Conservation (phyloP, 2,888 invertebrate genomes). For the Drosophila nigritarsus region DNA sequence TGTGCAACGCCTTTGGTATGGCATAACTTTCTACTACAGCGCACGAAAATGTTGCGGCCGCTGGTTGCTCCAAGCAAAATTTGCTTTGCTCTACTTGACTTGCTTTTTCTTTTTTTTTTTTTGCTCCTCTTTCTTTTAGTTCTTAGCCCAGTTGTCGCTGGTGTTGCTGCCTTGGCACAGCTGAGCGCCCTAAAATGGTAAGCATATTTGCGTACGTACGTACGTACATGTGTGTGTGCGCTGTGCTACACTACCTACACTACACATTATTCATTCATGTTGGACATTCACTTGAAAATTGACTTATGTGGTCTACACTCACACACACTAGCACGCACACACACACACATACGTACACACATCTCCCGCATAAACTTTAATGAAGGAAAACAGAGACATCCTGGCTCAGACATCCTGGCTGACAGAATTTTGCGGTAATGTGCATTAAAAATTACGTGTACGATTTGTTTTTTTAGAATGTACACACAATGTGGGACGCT, state of each 20-base stretch:
- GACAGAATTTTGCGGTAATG: constrained; percentile 56
- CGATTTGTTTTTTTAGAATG: constrained; percentile 44
- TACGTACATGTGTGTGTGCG: constrained; percentile 7
- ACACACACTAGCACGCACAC: constrained; percentile 15
- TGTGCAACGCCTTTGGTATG: constrained; percentile 57
- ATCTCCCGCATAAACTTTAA: background rate
- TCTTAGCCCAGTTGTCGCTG: constrained; percentile 25
- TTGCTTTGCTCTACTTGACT: constrained; percentile 59
- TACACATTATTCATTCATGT: constrained; percentile 75
- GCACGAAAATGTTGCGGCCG: constrained; percentile 51
- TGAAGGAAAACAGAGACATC: constrained; percentile 37
- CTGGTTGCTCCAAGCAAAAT: constrained; percentile 56
- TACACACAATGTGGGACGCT: constrained; percentile 28
- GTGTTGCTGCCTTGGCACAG: constrained; percentile 34
- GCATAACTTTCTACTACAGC: constrained; percentile 50
- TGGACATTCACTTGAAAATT: constrained; percentile 75
- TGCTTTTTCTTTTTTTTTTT: constrained; percentile 16
- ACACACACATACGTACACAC: background rate
- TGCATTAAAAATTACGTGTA: constrained; percentile 60
- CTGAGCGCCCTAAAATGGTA: constrained; percentile 55
- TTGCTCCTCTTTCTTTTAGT: constrained; percentile 11
- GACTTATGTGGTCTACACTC: constrained; percentile 63
- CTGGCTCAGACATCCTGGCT: constrained; percentile 31
- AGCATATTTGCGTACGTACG: constrained; percentile 48
- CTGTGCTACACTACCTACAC: constrained; percentile 31